Base-by-base conservation (phyloP, 64 coral and sea anemone genomes). In the Montipora foliosa region DNA sequence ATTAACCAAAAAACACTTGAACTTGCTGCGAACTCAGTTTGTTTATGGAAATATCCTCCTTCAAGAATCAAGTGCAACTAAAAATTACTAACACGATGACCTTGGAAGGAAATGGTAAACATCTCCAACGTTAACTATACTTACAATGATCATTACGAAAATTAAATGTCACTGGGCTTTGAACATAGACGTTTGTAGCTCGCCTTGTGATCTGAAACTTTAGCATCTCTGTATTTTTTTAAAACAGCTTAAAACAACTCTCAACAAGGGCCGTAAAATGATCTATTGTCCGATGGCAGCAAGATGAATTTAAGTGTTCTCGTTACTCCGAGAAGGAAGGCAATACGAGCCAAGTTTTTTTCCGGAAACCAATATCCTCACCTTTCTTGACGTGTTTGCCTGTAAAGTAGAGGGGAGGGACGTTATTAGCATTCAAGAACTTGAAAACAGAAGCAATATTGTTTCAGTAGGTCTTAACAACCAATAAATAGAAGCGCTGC, bases 371-470 rank as follows among this genome's bases (percentile, higher is more conserved):
- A n/a, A 76, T 79, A 64, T 16, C 87, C 92, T 79, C 29, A 91
- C 95, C 95, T 90, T 91, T 97, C 72, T 88, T 97, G n/a, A 77
- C 88, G 60, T 91, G 92, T 59, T 94, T 97, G 15, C 95, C 95
- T 97, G 69, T 10, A 84, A 94, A 91, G 37, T 19, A 78, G 78
- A 97, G 49, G 78, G 37, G 68, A 77, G 76, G 44, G 73, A 57
- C 37, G n/a, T 78, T 82, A 60, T 83, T 22, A 55, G 25, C 8
- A 83, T 51, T 62, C 19, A 67, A 79, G 58, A 19, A 79, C 75
- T 62, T 20, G 6, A 78, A 90, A 79, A 78, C 57, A 90, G 48
- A 49, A 67, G 75, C 55, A 90, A 90, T 90, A 80, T 90, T 50
- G 6, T 86, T 50, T 86, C 19, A 70, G n/a, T 13, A 12, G 16